Base-by-base conservation (phyloP, 2,888 invertebrate species). In the Penaeus monodon region DNA sequence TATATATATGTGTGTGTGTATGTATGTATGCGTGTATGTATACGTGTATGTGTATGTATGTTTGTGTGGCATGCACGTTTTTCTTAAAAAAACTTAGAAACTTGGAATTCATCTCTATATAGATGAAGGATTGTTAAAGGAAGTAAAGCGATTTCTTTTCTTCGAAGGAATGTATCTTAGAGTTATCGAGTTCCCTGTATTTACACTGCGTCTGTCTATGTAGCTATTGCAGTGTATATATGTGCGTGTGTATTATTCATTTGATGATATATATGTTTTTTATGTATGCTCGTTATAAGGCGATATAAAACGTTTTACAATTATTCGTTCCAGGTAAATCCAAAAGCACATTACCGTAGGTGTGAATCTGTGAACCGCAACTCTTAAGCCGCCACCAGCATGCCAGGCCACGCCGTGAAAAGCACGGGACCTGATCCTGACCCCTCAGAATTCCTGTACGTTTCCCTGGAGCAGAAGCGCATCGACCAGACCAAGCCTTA, bases 401-500 rank as follows among this genome's bases (percentile, higher is more conserved):
- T 86, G 86, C 86, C 86, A 74, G 86, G 86, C 74, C 86, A 86
- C 74, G 33, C 65, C 29, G 78, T 86, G 74, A 57, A 57, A 57
- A 57, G 57, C 57, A 57, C 57, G 57, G 57, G 57, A 57, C 57
- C 57, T 57, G 57, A 57, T 57, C 57, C 57, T 57, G 57, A 57
- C 57, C 57, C 57, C 57, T 57, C 57, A 3, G 57, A 57, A 20
- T 57, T 57, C 57, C 57, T 57, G 94, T 98, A 96, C 95, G 96
- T 98, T 91, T 96, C 97, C 91, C 95, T 98, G 93, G 98, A 98
- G 94, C 97, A 97, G 94, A 97, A 97, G 94, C 96, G 97, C 94
- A 97, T 97, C 94, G 98, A 98, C 94, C 98, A 98, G 94, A 97
- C 97, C 94, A 98, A 97, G 94, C 98, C 98, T 92, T 99, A 98